A percentile compares a stretch with the other conserved stretches of the same genome.
These are phyloP conservation scores for Hycleus cichorii DNA, from an alignment of 1,140 invertebrate genomes.

Conservation along the genomic window DNA sequence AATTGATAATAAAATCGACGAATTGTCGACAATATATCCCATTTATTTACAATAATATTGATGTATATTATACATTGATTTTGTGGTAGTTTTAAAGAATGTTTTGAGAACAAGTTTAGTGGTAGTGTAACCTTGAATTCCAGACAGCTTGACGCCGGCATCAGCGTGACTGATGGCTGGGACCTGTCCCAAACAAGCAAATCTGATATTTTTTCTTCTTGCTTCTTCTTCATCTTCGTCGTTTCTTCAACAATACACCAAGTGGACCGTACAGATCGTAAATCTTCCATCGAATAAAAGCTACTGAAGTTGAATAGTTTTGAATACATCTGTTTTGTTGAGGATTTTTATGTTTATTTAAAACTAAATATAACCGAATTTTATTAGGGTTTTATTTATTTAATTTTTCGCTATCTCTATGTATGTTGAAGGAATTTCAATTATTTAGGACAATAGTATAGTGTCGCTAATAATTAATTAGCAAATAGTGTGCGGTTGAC, in stretches of 20 bases:
- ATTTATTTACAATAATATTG: no score
- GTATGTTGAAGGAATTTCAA: conserved; percentile 8
- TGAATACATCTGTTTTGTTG: conserved; percentile 1
- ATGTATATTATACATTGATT: background rate
- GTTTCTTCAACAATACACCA: background rate
- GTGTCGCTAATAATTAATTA: conserved; percentile 36
- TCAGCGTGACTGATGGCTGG: conserved; percentile 14
- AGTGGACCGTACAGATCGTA: conserved; percentile 5
- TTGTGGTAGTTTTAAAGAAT: background rate
- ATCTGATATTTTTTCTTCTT: conserved; percentile 8
- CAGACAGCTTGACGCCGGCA: conserved; percentile 29
- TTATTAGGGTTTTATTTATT: conserved; percentile 13
- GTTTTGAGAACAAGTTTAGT: no score
- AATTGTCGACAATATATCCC: no score
- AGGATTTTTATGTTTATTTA: conserved; percentile 1
- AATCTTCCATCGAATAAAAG: conserved; percentile 3
- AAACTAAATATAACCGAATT: conserved; percentile 5
- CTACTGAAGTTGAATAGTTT: conserved; percentile 3
- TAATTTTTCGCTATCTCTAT: no score
- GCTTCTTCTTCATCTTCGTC: no score
- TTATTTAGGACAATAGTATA: conserved; percentile 20
- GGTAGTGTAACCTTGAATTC: conserved; percentile 15
- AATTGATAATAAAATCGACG: no score
- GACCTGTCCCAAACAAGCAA: conserved; percentile 1
- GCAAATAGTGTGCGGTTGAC: conserved; percentile 40